Percentiles rank a stretch among this genome's conserved stretches.
phyloP scores from a whole-genome alignment of 2,797 vertebrate species.

The Peromyscus nudipes region DNA sequence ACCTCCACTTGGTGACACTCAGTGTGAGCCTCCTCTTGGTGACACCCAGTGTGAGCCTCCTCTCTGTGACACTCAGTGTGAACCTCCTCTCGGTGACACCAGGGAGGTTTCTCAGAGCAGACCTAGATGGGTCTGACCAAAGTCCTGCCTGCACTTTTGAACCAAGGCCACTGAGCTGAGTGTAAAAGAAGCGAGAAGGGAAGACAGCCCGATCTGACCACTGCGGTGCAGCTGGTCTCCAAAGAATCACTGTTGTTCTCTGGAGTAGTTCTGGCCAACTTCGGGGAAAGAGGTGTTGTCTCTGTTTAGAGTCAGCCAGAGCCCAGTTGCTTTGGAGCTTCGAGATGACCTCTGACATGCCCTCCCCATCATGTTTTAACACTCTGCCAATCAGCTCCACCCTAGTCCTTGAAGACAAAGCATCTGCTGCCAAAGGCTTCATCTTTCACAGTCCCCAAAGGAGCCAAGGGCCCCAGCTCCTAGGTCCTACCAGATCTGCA shows the following conservation, averaged over 20 bases:
- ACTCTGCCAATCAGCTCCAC: constrained; percentile 59
- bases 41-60: neutral
- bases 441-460: neutral
- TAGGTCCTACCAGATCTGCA: neutral
- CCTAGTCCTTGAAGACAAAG: constrained; percentile 57
- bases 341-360: constrained; percentile 33
- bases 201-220: neutral
- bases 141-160: neutral
- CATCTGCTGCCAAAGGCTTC: constrained; percentile 25
- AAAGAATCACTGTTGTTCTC: neutral
- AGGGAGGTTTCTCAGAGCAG: neutral
- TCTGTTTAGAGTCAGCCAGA: neutral
- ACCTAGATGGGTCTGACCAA: neutral
- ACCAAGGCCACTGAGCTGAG: neutral
- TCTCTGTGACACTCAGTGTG: too few relatives aligned
- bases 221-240: neutral
- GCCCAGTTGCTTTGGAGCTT: neutral
- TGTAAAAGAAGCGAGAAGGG: neutral
- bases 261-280: neutral
- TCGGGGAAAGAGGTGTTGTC: constrained; percentile 52
- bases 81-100: neutral
- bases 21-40: neutral
- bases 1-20: too few relatives aligned
- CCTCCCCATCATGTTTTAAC: constrained; percentile 15
- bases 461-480: neutral